phyloP scores from a whole-genome alignment of 1,140 invertebrate genomes.

The Gryon sp. region DNA sequence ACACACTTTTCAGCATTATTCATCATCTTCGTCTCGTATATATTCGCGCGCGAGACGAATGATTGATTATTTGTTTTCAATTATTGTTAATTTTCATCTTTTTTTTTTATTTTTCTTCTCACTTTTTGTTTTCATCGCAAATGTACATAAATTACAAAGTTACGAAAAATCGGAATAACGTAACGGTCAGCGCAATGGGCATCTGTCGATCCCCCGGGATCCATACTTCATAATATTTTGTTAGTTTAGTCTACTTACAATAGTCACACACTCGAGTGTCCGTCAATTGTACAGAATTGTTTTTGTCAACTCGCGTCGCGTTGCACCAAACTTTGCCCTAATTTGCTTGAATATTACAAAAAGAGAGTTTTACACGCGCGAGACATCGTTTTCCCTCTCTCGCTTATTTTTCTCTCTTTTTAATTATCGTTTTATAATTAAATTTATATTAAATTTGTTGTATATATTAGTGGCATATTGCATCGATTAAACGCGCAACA shows the following conservation, averaged over 20 bases:
- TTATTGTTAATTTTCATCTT: too few relatives aligned
- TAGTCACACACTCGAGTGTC: constrained; percentile 73
- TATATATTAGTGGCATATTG: constrained; percentile 50
- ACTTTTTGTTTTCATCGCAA: constrained; percentile 66
- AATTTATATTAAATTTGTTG: constrained; percentile 6
- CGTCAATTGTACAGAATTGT: constrained; percentile 65
- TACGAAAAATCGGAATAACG: constrained; percentile 76
- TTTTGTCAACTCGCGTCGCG: constrained; percentile 19
- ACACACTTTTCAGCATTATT: constrained; percentile 12
- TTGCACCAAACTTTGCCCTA: constrained; percentile 16
- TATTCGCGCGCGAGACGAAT: constrained; percentile 24
- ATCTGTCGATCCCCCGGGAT: constrained; percentile 65
- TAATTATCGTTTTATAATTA: too few relatives aligned
- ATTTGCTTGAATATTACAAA: too few relatives aligned
- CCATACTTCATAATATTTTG: constrained; percentile 2
- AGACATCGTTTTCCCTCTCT: constrained; percentile 22
- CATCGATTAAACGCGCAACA: constrained; percentile 20
- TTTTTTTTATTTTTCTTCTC: too few relatives aligned
- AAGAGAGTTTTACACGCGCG: neutral
- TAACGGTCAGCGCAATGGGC: constrained; percentile 68
- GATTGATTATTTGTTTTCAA: too few relatives aligned
- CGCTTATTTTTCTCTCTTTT: too few relatives aligned
- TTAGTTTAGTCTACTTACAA: constrained; percentile 72
- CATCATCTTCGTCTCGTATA: constrained; percentile 9
- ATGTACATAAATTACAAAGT: constrained; percentile 80